A percentile compares a stretch with the other conserved stretches of the same genome.
These are phyloP conservation scores for Ochlodes sylvanus DNA, from an alignment of 2,888 invertebrate species.

Conservation along the genomic window DNA sequence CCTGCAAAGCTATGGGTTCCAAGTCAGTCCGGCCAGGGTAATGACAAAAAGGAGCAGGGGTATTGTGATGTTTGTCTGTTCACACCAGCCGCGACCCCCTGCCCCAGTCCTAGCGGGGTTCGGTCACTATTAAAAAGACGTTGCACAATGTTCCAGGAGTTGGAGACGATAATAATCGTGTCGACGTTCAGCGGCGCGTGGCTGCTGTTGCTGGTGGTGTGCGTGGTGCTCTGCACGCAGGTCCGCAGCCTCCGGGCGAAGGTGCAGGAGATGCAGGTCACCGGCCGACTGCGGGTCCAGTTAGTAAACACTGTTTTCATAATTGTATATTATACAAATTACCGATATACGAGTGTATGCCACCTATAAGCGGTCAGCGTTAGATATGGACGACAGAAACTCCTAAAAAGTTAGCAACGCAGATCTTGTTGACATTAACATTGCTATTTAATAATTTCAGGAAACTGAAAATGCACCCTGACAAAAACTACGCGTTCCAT, in stretches of 20 bases:
- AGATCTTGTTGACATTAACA: neutral
- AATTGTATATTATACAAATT: too few species aligned
- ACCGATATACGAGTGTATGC: too few species aligned
- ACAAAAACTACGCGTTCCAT: conserved; percentile 77
- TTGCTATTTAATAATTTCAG: conserved; percentile 52
- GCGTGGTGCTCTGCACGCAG: conserved; percentile 59
- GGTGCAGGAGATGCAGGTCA: conserved; percentile 63
- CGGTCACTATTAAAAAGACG: too few species aligned
- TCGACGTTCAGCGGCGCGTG: conserved; percentile 65
- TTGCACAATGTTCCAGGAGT: conserved; percentile 67
- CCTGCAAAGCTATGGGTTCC: too few species aligned
- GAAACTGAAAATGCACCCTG: conserved; percentile 69
- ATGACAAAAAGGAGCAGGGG: too few species aligned
- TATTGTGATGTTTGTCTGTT: too few species aligned
- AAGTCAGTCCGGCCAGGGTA: too few species aligned
- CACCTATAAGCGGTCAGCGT: too few species aligned
- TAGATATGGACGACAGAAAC: too few species aligned
- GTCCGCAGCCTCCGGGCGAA: conserved; percentile 56
- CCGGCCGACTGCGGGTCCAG: conserved; percentile 71
- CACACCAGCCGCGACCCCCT: too few species aligned
- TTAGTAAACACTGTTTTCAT: too few species aligned
- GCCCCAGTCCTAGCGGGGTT: too few species aligned
- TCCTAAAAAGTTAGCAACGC: neutral
- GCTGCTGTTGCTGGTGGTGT: conserved; percentile 58
- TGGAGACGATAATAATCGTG: conserved; percentile 63